Conservation (phyloP, 92 coral and sea anemone species). For the Scolanthus callimorphus region DNA sequence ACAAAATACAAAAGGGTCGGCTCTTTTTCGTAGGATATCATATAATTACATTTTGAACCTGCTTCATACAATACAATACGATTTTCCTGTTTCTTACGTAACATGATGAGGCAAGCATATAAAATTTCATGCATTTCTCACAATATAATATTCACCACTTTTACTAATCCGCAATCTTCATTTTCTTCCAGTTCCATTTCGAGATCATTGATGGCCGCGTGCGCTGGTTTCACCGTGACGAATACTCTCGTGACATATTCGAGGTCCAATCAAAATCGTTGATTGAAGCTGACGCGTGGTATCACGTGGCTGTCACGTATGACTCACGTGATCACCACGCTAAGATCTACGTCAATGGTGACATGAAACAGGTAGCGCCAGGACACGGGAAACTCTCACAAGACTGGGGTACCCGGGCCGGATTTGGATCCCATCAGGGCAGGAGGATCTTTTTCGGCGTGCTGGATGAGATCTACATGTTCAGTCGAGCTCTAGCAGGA, state of each 20-base stretch:
- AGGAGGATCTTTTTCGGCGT: constrained; percentile 60
- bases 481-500: constrained; percentile 64
- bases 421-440: constrained; percentile 73
- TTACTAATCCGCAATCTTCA: neutral
- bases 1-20: too few relatives aligned
- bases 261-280: constrained; percentile 58
- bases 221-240: constrained; percentile 82
- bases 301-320: constrained; percentile 90
- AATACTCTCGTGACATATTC: constrained; percentile 60
- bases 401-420: constrained; percentile 75
- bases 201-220: constrained; percentile 71
- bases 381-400: constrained; percentile 83
- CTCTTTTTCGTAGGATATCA: too few relatives aligned
- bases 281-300: constrained; percentile 68
- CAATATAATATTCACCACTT: too few relatives aligned
- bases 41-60: too few relatives aligned
- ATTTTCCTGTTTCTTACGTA: too few relatives aligned
- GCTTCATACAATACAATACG: too few relatives aligned
- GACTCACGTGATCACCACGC: constrained; percentile 78
- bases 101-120: too few relatives aligned
- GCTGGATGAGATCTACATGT: constrained; percentile 86
- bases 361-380: constrained; percentile 52
- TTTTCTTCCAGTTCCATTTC: constrained; percentile 45
- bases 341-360: constrained; percentile 72
- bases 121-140: too few relatives aligned